These are phyloP conservation scores for Megalops atlanticus DNA, from an alignment of 2,113 vertebrate species.

Conservation along the genomic window DNA sequence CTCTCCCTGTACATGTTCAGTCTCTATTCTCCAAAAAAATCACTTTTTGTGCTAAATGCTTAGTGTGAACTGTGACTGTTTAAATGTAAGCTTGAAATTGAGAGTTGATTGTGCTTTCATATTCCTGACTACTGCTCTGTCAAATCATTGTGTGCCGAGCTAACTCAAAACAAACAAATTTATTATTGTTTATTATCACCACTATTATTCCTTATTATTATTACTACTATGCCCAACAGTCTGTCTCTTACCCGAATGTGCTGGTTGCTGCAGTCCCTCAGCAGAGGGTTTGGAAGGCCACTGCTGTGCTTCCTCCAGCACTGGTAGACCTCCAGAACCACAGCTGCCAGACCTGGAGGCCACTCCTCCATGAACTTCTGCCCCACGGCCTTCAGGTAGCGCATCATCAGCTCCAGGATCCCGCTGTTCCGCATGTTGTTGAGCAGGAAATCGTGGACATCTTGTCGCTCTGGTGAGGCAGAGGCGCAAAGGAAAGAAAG, in stretches of 20 bases:
- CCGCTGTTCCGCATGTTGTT: conserved; percentile 87
- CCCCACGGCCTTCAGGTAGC: conserved; percentile 88
- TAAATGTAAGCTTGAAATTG: too few relatives aligned
- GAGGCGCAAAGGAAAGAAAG: background rate
- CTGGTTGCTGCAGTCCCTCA: conserved; percentile 84
- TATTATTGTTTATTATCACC: too few relatives aligned
- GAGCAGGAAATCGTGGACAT: conserved; percentile 87
- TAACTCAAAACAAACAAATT: too few relatives aligned
- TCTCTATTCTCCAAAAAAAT: too few relatives aligned
- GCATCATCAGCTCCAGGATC: conserved; percentile 90
- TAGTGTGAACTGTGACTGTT: too few relatives aligned
- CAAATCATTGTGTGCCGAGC: too few relatives aligned
- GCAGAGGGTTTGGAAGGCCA: conserved; percentile 88
- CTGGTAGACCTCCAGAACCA: conserved; percentile 84
- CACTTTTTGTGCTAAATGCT: too few relatives aligned
- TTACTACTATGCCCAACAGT: too few relatives aligned
- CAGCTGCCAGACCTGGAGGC: conserved; percentile 81
- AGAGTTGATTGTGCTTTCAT: too few relatives aligned
- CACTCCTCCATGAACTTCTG: conserved; percentile 85
- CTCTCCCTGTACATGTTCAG: too few relatives aligned
- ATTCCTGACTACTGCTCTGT: too few relatives aligned
- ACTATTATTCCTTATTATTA: too few relatives aligned
- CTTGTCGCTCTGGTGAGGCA: conserved; percentile 78
- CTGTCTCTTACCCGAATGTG: conserved; percentile 81
- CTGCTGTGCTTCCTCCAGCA: conserved; percentile 90